Evolutionary conservation across 2,797 vertebrate species (phyloP).

Genomic region (Crypturellus tataupa): DNA sequence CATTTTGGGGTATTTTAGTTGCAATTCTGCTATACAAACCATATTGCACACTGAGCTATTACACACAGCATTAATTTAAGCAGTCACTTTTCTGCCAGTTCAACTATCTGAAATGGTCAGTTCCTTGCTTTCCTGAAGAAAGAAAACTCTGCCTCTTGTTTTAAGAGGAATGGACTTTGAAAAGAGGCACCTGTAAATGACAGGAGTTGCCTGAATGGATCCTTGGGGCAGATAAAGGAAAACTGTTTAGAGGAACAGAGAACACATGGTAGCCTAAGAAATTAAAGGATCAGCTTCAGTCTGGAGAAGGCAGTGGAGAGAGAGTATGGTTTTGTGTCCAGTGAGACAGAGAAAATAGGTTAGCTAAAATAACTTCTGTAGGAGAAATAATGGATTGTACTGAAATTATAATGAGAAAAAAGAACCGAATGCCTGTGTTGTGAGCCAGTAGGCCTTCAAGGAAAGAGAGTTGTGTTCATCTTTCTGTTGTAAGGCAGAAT

Average conservation of each 20-base stretch:
- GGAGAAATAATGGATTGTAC: neutral
- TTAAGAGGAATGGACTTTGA: neutral
- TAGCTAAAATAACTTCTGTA: neutral
- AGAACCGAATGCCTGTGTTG: neutral
- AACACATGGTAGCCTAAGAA: neutral
- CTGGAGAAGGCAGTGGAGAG: neutral
- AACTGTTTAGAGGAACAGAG: neutral
- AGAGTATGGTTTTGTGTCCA: neutral
- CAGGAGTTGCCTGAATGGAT: neutral
- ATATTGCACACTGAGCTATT: neutral
- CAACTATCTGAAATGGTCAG: neutral
- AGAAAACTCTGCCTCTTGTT: neutral
- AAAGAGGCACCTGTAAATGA: neutral
- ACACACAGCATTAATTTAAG: neutral
- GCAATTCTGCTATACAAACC: neutral
- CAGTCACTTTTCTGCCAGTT: neutral
- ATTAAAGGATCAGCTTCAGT: neutral
- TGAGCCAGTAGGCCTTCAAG: neutral
- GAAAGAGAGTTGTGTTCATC: neutral
- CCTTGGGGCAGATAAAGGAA: neutral
- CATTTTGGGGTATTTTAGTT: no score
- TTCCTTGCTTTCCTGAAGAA: neutral
- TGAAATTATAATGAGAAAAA: neutral
- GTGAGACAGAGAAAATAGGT: neutral
- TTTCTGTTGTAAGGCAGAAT: neutral